Percentiles rank a stretch among this genome's conserved stretches.
Conservation (phyloP, 2,113 vertebrate genomes). For the Mohoua ochrocephala region DNA sequence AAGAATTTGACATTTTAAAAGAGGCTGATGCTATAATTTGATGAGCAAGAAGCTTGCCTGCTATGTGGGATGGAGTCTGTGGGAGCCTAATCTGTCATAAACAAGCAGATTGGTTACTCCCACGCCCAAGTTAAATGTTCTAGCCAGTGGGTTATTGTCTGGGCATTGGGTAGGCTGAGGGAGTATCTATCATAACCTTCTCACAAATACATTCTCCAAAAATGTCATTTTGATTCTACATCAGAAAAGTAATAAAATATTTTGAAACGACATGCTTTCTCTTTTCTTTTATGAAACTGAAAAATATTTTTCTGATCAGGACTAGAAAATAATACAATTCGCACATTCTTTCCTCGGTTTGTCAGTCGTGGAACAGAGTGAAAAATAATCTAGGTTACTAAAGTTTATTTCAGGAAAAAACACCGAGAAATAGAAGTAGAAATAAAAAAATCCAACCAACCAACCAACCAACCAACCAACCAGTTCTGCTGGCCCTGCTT, state of each 20-base stretch:
- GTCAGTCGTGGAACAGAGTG: not conserved
- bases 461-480: not conserved
- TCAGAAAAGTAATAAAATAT: not conserved
- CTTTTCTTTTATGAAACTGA: not conserved
- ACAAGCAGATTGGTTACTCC: not conserved
- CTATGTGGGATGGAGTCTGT: not conserved
- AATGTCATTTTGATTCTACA: not conserved
- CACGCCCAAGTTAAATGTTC: not conserved
- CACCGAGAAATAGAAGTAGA: not conserved
- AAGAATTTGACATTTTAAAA: not conserved
- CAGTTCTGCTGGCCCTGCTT: not conserved
- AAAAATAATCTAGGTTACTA: not conserved
- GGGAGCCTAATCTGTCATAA: slow-evolving; percentile 18
- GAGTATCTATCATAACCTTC: not conserved
- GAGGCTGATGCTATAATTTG: not conserved
- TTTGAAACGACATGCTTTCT: not conserved
- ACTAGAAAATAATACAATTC: not conserved
- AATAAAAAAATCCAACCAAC: not conserved
- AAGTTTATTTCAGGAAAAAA: not conserved
- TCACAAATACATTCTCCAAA: not conserved
- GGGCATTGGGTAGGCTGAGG: not conserved
- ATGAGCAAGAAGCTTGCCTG: not conserved
- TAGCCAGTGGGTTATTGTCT: not conserved
- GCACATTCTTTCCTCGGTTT: not conserved
- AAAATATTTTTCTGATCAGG: not conserved